Conservation (phyloP, 2,113 vertebrate species). For the Hemichromis elongatus region DNA sequence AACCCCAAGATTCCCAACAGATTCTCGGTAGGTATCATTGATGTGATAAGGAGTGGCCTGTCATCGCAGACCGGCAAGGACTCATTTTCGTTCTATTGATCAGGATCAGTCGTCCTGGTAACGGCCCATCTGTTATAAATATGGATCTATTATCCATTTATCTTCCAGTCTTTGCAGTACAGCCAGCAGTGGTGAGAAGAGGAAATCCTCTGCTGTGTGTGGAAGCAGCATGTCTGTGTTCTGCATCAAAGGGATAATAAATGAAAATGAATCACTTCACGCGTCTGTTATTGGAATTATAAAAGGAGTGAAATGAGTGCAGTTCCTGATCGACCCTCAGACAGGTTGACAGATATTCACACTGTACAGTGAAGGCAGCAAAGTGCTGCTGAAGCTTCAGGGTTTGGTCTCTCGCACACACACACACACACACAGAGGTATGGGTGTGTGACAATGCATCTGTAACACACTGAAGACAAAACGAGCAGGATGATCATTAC, state of each 20-base stretch:
- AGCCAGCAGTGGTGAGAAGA: constrained; percentile 64
- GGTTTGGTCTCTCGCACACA: neutral
- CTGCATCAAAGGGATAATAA: neutral
- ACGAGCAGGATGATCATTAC: accelerated
- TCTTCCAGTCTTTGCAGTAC: constrained; percentile 62
- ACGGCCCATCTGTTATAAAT: neutral
- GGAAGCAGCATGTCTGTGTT: neutral
- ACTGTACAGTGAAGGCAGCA: neutral
- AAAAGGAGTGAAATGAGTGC: neutral
- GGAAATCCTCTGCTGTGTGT: neutral
- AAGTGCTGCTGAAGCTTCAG: neutral
- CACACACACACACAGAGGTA: neutral
- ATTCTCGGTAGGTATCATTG: constrained; percentile 45
- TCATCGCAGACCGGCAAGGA: neutral
- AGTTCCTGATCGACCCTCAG: neutral
- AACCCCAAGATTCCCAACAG: constrained; percentile 46
- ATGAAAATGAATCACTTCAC: neutral
- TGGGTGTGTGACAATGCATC: neutral
- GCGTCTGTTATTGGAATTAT: neutral
- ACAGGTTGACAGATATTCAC: neutral
- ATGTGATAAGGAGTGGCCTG: neutral
- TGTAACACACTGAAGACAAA: neutral
- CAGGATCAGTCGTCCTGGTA: neutral
- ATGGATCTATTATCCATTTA: neutral
- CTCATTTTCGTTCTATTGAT: neutral